Evolutionary conservation across 2,888 invertebrate species (phyloP), one percentile per base, ranked within the genome.

Genomic region (Drosophila percnosoma): DNA sequence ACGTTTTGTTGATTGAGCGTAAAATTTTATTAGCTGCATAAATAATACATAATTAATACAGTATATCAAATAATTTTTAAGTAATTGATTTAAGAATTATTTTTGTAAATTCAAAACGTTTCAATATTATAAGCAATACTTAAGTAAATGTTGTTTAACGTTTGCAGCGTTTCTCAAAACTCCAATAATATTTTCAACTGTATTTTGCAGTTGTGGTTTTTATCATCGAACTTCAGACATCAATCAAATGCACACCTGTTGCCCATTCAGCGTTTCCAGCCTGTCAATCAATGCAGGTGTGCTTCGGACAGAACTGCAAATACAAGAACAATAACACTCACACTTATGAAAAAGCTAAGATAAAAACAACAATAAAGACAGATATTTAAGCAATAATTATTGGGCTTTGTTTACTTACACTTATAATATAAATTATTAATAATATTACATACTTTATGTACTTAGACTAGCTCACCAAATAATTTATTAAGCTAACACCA

Each of bases 221-320:
- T 49, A 33, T 53, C 52, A 40, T 21, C 49, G 21, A 38, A 18
- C 27, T 13, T 15, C n/a, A 51, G 34, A 33, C 53, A 73, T 81
- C 78, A 75, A 83, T 80, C 68, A 74, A 51, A 15, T 34, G 18
- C 71, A 55, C 82, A 80, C 80, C 80, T 80, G 82, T 80, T 80
- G 80, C 64, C 45, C 45, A 10, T 24, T 24, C 8, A 21, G 21
- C 38, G 27, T 36, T 24, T 45, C 5, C 38, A 42, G 48, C 6
- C 64, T 62, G 71, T 82, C 82, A 78, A 82, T 87, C 82, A 81
- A 38, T 57, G 51, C 59, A 75, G 67, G 60, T 69, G 68, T 11
- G 55, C 45, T 38, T 52, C 36, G 38, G 21, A 49, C 36, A 38
- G 11, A 33, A 48, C 21, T 15, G 38, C 1, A 27, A 61, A 36